Evolutionary conservation across 2,888 invertebrate genomes (phyloP), one percentile per base, ranked within the genome.

Genomic region (Eledona agricola): DNA sequence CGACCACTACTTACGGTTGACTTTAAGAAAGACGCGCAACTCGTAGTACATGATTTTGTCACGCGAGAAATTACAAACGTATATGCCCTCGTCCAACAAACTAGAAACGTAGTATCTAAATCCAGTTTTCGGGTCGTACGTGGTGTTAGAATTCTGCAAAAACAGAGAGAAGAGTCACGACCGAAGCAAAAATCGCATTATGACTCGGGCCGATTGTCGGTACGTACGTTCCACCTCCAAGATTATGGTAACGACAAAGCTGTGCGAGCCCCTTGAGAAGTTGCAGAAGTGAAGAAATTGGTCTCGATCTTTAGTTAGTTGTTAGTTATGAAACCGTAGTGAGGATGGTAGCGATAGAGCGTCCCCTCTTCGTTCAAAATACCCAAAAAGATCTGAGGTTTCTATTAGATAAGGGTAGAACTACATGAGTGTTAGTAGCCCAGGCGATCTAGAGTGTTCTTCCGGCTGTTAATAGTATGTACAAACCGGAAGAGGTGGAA

Each of bases 101-200:
- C 70, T 67, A 2, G 72, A 58, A 16, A 72, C 67, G 22, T 54
- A 56, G 52, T 79, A 62, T 1, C 53, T 72, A 64, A 77, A 80
- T 62, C 81, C 81, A 59, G 71, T 67, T 70, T 73, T 78, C 16
- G 78, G 77, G 70, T 80, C 73, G 66, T 69, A 81, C 15, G 60
- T 64, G 29, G 66, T 60, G 25, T 64, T 63, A 12, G 60, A 59
- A 6, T 68, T 55, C 70, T 75, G 70, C n/a, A 75, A 75, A 60
- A 37, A 42, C 50, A 55, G 32, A 4, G 16, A 19, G 13, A n/a
- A 23, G 13, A 11, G 16, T 37, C 29, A 47, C 11, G 15, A 37
- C 29, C 47, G 34, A 13, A 3, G 29, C 26, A 37, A 29, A 28
- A 47, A 19, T 26, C 2, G 5, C 16, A 7, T 32, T 32, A 34